These are phyloP conservation scores for Anagyrus pseudococci DNA, from an alignment of 2,888 invertebrate genomes.

Conservation along the genomic window DNA sequence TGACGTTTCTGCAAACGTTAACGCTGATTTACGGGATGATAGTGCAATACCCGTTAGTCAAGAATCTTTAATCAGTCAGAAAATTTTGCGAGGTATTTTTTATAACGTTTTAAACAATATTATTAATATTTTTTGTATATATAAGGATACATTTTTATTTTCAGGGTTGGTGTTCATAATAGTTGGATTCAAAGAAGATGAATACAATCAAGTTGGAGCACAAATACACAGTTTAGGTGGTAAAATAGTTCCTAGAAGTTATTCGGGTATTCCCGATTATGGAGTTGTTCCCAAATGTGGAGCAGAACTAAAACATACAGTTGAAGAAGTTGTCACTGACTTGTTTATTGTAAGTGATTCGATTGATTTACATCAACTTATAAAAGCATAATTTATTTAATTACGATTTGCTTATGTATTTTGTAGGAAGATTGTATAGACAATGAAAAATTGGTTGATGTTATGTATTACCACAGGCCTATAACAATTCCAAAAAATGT, in stretches of 20 bases:
- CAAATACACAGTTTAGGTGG: constrained; percentile 68
- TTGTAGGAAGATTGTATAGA: constrained; percentile 72
- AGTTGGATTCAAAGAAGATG: constrained; percentile 62
- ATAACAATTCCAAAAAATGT: constrained; percentile 64
- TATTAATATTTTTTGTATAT: background rate
- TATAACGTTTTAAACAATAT: background rate
- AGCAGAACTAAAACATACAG: constrained; percentile 63
- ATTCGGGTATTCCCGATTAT: constrained; percentile 69
- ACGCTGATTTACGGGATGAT: constrained; percentile 41
- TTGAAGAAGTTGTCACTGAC: constrained; percentile 72
- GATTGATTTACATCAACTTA: background rate
- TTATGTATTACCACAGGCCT: constrained; percentile 78
- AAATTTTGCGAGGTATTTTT: constrained; percentile 48
- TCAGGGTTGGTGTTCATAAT: constrained; percentile 60
- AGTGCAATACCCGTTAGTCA: constrained; percentile 53
- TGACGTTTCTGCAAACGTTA: constrained; percentile 6
- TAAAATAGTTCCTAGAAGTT: constrained; percentile 62
- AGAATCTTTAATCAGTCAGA: constrained; percentile 42
- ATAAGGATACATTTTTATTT: constrained; percentile 16
- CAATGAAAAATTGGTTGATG: constrained; percentile 66
- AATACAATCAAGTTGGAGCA: constrained; percentile 58
- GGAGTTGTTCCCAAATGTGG: constrained; percentile 69
- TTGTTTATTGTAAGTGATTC: constrained; percentile 71
- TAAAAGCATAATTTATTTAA: constrained; percentile 9
- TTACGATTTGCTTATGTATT: constrained; percentile 5